Evolutionary conservation across 1,140 invertebrate species (phyloP).

Genomic region (Eriosoma lanigerum): DNA sequence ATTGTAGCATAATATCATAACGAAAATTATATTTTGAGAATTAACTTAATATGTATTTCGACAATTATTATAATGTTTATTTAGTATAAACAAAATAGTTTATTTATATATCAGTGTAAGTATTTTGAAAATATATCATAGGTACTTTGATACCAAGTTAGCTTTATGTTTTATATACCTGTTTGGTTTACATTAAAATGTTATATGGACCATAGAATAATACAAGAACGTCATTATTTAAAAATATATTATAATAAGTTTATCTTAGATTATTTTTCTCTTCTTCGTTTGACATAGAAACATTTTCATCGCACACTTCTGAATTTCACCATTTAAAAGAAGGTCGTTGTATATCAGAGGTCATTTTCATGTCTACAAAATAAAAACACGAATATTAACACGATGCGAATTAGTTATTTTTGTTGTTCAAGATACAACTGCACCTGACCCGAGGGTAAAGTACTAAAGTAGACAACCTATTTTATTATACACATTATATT

Average conservation of each 20-base stretch:
- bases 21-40: no score
- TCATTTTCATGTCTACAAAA: constrained; percentile 34
- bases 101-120: no score
- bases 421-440: background rate
- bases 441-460: background rate
- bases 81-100: no score
- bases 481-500: no score
- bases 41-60: no score
- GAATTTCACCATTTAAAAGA: constrained; percentile 39
- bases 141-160: no score
- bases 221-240: background rate
- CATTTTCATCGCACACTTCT: background rate
- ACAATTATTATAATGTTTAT: no score
- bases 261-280: background rate
- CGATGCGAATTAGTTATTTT: background rate
- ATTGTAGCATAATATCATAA: no score
- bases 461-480: constrained; percentile 5
- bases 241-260: background rate
- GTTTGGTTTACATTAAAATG: background rate
- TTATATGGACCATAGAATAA: background rate
- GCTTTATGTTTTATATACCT: no score
- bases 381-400: constrained; percentile 8
- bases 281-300: background rate
- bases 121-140: no score
- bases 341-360: constrained; percentile 16